Conservation (phyloP, 2,888 invertebrate species). For the Stomorhina lunata region DNA sequence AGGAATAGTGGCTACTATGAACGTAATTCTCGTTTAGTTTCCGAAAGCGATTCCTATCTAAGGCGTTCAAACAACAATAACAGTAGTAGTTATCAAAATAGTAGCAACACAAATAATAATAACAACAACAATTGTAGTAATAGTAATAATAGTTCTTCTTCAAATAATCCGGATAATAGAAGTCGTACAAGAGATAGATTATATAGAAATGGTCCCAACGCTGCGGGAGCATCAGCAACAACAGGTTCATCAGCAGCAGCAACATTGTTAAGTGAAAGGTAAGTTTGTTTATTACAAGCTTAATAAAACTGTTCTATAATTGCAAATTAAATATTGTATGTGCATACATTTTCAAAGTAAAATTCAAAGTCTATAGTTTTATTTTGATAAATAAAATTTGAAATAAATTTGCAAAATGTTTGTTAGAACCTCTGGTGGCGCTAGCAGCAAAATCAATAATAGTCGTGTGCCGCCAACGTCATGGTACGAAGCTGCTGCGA, state of each 20-base stretch:
- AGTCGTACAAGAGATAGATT: conserved; percentile 79
- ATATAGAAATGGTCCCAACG: conserved; percentile 80
- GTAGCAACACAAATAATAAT: conserved; percentile 33
- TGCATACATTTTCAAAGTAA: no score
- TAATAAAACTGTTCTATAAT: no score
- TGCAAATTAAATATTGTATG: no score
- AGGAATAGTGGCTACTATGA: conserved; percentile 79
- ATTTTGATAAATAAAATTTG: no score
- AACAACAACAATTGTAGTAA: conserved; percentile 35
- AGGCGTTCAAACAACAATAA: conserved; percentile 71
- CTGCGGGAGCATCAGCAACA: conserved; percentile 67
- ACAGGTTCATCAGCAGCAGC: conserved; percentile 66
- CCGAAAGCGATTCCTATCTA: conserved; percentile 74
- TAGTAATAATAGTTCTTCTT: conserved; percentile 42
- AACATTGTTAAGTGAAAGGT: conserved; percentile 78
- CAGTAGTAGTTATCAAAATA: conserved; percentile 62
- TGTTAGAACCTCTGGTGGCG: conserved; percentile 69
- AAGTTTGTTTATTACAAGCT: no score
- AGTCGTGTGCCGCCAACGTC: conserved; percentile 77
- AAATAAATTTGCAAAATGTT: conserved; percentile 12
- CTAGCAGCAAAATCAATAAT: conserved; percentile 74
- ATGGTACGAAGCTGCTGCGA: conserved; percentile 80
- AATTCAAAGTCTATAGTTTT: no score
- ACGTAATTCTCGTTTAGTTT: conserved; percentile 78
- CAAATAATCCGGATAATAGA: conserved; percentile 73